phyloP scores from a whole-genome alignment of 2,797 vertebrate genomes.

The Champsocephalus gunnari region DNA sequence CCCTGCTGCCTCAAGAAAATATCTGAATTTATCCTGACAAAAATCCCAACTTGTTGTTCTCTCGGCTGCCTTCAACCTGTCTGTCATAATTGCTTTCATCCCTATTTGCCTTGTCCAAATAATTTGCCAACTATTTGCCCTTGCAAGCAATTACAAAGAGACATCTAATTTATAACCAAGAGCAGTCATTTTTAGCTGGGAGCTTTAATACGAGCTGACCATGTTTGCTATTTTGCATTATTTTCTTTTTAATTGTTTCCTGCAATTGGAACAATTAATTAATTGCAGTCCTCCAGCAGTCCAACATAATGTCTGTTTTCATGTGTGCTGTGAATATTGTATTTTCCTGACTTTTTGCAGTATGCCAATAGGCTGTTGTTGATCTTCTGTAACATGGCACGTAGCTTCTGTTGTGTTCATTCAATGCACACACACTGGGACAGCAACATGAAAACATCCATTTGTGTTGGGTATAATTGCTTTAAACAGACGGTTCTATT shows the following conservation, averaged over 20 bases:
- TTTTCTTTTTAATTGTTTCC: constrained; percentile 63
- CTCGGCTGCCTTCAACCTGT: constrained; percentile 14
- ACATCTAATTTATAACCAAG: constrained; percentile 70
- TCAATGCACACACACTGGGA: neutral
- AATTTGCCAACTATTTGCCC: constrained; percentile 52
- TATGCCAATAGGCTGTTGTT: constrained; percentile 10
- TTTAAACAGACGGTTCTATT: neutral
- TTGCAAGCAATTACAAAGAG: constrained; percentile 59
- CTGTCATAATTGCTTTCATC: constrained; percentile 69
- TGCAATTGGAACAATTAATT: constrained; percentile 68
- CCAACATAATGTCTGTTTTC: constrained; percentile 23
- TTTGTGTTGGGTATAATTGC: constrained; percentile 1
- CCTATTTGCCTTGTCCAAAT: constrained; percentile 64
- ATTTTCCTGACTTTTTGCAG: constrained; percentile 17
- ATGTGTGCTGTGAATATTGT: constrained; percentile 21
- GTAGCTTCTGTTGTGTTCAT: neutral
- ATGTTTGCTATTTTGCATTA: constrained; percentile 66
- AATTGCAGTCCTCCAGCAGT: constrained; percentile 66
- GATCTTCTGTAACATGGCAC: constrained; percentile 23
- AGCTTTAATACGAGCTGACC: constrained; percentile 64
- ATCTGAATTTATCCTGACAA: constrained; percentile 12
- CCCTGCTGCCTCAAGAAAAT: neutral
- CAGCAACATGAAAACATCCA: constrained; percentile 9
- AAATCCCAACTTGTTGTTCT: constrained; percentile 4
- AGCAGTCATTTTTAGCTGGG: constrained; percentile 67